Conservation (phyloP, 2,888 invertebrate genomes). For the Drosophila mayaguana region DNA sequence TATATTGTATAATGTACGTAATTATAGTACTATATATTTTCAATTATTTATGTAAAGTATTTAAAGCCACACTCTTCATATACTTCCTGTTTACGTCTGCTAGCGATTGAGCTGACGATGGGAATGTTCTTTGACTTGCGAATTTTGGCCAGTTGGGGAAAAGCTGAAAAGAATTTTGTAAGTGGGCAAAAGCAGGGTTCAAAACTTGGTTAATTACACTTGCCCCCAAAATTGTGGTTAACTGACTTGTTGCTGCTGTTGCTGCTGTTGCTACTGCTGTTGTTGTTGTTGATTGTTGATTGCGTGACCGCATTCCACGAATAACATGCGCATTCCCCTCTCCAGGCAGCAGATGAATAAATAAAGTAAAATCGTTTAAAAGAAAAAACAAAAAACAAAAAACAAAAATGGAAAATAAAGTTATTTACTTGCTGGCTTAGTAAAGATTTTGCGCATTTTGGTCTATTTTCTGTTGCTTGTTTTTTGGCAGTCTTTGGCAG, state of each 20-base stretch:
- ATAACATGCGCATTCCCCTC: conserved; percentile 32
- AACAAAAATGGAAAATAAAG: conserved; percentile 39
- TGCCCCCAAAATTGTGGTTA: conserved; percentile 30
- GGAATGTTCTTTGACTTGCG: neutral
- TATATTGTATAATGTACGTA: too few species aligned
- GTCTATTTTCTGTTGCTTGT: neutral
- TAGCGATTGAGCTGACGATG: neutral
- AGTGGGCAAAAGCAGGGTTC: conserved; percentile 7
- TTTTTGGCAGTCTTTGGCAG: conserved; percentile 27
- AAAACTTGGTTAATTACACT: conserved; percentile 22
- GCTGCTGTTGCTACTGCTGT: conserved; percentile 9
- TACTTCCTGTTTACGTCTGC: too few species aligned
- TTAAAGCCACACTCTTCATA: neutral
- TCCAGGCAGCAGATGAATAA: conserved; percentile 19
- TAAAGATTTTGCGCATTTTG: conserved; percentile 25
- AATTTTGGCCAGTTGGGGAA: conserved; percentile 8
- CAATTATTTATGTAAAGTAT: neutral
- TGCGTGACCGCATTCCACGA: conserved; percentile 61
- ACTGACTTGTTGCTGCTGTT: conserved; percentile 15
- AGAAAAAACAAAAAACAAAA: neutral
- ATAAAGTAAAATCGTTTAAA: conserved; percentile 4
- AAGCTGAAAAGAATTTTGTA: conserved; percentile 12
- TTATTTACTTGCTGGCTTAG: conserved; percentile 58
- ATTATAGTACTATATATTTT: too few species aligned
- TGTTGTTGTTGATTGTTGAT: conserved; percentile 25